Base-by-base conservation (phyloP, 2,113 vertebrate species). In the Camelus bactrianus region DNA sequence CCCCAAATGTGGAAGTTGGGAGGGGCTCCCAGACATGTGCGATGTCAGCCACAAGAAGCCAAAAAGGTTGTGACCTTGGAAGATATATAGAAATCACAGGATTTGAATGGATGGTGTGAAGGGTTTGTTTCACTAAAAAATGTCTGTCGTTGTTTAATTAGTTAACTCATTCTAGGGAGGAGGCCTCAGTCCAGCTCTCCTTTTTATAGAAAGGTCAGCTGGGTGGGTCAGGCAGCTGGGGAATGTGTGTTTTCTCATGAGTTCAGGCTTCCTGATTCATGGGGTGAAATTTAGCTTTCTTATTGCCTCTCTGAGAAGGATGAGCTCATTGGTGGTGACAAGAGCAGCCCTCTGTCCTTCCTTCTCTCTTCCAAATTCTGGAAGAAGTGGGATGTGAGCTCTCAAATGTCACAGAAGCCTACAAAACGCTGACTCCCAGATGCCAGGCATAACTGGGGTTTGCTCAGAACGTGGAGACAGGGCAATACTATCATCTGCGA, bases 341-440 rank as follows among this genome's bases (percentile, higher is more conserved):
- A 97, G 96, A 69, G 96, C 85, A 50, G 84, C 85, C 28, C 79
- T 97, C 92, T 94, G 79, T 95, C 91, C 70, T 96, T 60, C 87
- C 91, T 65, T 96, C 56, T 90, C 54, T 89, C 60, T 92, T 48
- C 76, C 76, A 91, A 86, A 95, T 86, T 65, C 95, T 97, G 67
- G 58, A 90, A 91, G 92, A 94, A 98, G 97, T 96, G 96, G 97
- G 97, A 90, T 76, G 95, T 64, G 30, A 95, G 90, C 46, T 83
- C 64, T 88, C 90, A 98, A 97, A 98, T 98, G 98, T 97, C 97
- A 98, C 91, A 82, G 83, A 96, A 95, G 94, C 96, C 92, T 97
- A 56, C 84, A 65, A 94, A 98, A 81, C 28, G 98, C 98, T 96
- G 97, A 97, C 97, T 96, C 73, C 62, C 22, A 0, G 91, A 98